Evolutionary conservation across 2,888 invertebrate genomes (phyloP), one percentile per base, ranked within the genome.

Genomic region (Ochropleura leucogaster): DNA sequence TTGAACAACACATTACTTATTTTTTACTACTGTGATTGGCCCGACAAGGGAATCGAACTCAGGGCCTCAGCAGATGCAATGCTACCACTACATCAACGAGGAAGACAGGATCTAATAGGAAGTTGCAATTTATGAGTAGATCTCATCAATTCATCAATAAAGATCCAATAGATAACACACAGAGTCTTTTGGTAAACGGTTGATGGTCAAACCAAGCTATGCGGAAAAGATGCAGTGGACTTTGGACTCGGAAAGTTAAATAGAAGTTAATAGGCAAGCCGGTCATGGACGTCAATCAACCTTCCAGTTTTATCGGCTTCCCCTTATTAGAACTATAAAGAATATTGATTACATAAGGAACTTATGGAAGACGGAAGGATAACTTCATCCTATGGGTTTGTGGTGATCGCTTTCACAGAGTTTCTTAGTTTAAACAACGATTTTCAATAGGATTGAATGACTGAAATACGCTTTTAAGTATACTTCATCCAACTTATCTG

Each of bases 151-250:
- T 74, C 30, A 49, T 74, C n/a, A 57, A n/a, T 12, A 49, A n/a
- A 12, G 42, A 53, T n/a, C 1, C 10, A 16, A 59, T 3, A 16
- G 49, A 59, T 14, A 18, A 12, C 12, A 59, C 20, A 63, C 40
- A 57, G 44, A 53, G 47, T 62, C 49, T 18, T 20, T 66, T 44
- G 16, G 49, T 57, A 40, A n/a, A 46, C 10, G 14, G 9, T 5
- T 18, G 62, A 59, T 62, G 68, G 42, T 47, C 55, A 53, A 55
- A 14, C 6, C 20, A 12, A 16, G 62, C 44, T 42, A 73, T 62
- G 68, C 79, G 83, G 81, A 81, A 82, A 79, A 70, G 67, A 83
- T 78, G 73, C 64, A 83, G 10, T 53, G 64, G 55, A 65, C 68
- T 73, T 60, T 68, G 68, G 6, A 57, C 67, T 67, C 30, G 53